Percentiles rank a stretch among this genome's conserved stretches.
Conservation (phyloP, 2,797 vertebrate genomes). For the Nyctibius grandis region DNA sequence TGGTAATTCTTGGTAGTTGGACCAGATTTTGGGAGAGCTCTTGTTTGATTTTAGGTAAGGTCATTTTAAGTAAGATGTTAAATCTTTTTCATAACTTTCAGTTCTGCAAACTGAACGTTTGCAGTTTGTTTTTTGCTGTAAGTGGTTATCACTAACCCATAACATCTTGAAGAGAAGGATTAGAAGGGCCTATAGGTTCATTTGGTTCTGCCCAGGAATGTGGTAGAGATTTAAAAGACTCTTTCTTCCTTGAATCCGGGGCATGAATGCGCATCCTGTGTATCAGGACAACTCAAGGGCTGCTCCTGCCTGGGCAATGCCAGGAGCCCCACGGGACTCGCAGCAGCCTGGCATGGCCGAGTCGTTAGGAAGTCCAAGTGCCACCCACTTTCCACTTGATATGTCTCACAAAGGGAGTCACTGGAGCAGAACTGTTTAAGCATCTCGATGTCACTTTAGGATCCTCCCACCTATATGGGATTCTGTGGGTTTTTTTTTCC, state of each 20-base stretch:
- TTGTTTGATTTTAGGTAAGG: not conserved
- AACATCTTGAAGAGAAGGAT: not conserved
- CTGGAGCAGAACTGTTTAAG: not conserved
- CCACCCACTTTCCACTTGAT: rapidly evolving
- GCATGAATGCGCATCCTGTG: not conserved
- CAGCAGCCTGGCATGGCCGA: not conserved
- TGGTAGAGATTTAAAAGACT: not conserved
- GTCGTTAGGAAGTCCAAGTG: not conserved
- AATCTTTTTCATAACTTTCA: not conserved
- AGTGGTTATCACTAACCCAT: not conserved
- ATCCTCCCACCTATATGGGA: not conserved
- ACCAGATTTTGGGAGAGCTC: not conserved
- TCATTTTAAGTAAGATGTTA: not conserved
- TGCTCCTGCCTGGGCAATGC: not conserved
- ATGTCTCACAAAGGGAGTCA: not conserved
- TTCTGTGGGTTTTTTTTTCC: not conserved
- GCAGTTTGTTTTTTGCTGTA: not conserved
- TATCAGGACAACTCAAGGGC: not conserved
- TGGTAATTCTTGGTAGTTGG: not conserved
- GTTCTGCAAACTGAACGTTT: rapidly evolving
- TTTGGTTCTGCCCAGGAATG: not conserved
- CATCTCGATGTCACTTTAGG: not conserved
- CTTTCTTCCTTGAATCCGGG: not conserved
- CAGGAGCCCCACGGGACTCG: rapidly evolving
- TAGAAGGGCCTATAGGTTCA: rapidly evolving